phyloP scores from a whole-genome alignment of 2,113 vertebrate genomes.

The Epinephelus lanceolatus region DNA sequence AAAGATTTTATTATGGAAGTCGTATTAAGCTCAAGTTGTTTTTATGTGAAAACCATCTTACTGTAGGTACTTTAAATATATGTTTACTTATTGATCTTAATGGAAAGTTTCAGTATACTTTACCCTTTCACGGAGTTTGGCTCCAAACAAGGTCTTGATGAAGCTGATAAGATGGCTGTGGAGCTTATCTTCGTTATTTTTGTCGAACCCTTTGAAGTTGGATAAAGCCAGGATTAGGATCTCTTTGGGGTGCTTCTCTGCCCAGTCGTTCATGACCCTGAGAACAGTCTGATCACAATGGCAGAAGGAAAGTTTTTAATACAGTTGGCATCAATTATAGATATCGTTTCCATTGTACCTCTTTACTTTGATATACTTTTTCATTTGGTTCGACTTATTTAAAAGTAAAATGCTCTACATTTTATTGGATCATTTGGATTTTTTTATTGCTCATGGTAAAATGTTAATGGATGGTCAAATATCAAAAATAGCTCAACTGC shows the following conservation, averaged over 20 bases:
- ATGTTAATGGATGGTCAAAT: background rate
- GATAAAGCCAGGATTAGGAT: constrained; percentile 71
- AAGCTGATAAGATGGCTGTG: constrained; percentile 63
- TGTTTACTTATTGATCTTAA: background rate
- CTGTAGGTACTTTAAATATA: background rate
- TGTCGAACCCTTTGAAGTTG: constrained; percentile 62
- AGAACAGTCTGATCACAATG: constrained; percentile 63
- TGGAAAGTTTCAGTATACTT: background rate
- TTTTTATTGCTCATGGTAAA: background rate
- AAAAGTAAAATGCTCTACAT: background rate
- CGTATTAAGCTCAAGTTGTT: background rate
- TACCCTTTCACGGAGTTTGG: constrained; percentile 40
- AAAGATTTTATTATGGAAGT: background rate
- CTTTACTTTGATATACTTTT: background rate
- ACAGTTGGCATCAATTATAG: background rate
- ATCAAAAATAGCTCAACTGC: background rate
- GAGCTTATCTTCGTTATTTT: background rate
- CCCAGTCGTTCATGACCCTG: constrained; percentile 53
- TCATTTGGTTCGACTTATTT: background rate
- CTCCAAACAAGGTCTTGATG: constrained; percentile 62
- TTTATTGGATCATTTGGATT: background rate
- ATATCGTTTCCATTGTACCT: background rate
- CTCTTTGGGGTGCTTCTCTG: constrained; percentile 65
- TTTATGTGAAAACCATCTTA: background rate
- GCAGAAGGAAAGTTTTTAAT: background rate